A percentile compares a stretch with the other conserved stretches of the same genome.
Conservation (phyloP, 1,140 invertebrate genomes). For the Drosophila sturtevanti region DNA sequence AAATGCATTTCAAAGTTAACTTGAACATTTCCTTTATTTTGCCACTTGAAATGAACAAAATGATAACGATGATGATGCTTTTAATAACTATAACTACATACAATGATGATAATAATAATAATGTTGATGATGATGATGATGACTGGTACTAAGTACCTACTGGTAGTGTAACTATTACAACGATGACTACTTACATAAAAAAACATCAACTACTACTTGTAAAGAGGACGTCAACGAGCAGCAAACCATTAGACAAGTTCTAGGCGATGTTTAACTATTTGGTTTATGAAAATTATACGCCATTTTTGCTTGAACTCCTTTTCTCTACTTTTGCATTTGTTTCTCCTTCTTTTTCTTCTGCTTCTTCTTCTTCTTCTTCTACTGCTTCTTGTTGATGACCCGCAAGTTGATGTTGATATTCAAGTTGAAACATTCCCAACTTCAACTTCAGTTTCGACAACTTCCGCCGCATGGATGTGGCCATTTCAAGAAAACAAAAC, state of each 20-base stretch:
- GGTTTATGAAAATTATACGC: constrained; percentile 69
- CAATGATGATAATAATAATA: neutral
- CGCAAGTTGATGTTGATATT: constrained; percentile 15
- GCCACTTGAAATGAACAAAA: constrained; percentile 53
- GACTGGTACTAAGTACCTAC: neutral
- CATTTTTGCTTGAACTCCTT: constrained; percentile 18
- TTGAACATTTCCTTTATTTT: constrained; percentile 27
- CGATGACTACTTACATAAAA: neutral
- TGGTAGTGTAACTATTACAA: neutral
- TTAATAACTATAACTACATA: too few species aligned
- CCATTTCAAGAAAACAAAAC: constrained; percentile 34
- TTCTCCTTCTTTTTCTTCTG: constrained; percentile 1
- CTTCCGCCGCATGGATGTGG: constrained; percentile 42
- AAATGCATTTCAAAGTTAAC: neutral
- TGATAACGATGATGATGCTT: constrained; percentile 3
- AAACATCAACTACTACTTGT: constrained; percentile 4
- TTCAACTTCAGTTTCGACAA: constrained; percentile 43
- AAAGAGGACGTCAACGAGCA: neutral
- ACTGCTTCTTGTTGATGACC: constrained; percentile 4
- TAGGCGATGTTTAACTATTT: constrained; percentile 58
- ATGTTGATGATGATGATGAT: constrained; percentile 2
- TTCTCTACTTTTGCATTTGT: neutral
- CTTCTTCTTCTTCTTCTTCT: constrained; percentile 1
- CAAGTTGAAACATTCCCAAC: constrained; percentile 17
- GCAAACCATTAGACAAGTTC: constrained; percentile 48